Evolutionary conservation across 2,888 invertebrate genomes (phyloP).

Genomic region (Drosophila borborema): DNA sequence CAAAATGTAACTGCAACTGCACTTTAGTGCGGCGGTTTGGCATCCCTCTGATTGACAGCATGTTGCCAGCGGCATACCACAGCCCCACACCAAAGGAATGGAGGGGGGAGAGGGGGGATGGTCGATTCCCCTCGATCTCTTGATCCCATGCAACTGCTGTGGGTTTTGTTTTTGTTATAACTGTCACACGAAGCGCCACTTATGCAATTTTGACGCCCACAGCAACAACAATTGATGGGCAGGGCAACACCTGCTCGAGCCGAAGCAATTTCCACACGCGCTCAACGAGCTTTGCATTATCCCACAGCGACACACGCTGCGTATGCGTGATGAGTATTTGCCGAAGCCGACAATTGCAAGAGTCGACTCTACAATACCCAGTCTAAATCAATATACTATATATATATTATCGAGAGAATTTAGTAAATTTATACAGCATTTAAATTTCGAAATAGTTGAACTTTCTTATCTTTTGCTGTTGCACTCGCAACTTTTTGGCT

Average conservation of each 20-base stretch:
- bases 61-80: not conserved
- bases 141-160: constrained; percentile 1
- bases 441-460: not conserved
- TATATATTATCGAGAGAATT: not conserved
- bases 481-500: not conserved
- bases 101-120: no score
- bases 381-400: not conserved
- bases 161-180: constrained; percentile 41
- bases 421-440: not conserved
- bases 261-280: constrained; percentile 37
- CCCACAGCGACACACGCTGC: constrained; percentile 44
- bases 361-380: constrained; percentile 6
- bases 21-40: constrained; percentile 41
- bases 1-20: constrained; percentile 62
- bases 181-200: constrained; percentile 50
- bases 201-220: constrained; percentile 58
- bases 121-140: not conserved
- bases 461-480: not conserved
- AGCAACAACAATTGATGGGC: constrained; percentile 39
- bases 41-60: constrained; percentile 53
- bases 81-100: not conserved
- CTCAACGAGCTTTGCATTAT: constrained; percentile 32
- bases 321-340: constrained; percentile 67
- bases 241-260: constrained; percentile 51
- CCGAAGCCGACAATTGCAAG: not conserved